Evolutionary conservation across 2,113 vertebrate species (phyloP).

Genomic region (Telmatochromis sp.): DNA sequence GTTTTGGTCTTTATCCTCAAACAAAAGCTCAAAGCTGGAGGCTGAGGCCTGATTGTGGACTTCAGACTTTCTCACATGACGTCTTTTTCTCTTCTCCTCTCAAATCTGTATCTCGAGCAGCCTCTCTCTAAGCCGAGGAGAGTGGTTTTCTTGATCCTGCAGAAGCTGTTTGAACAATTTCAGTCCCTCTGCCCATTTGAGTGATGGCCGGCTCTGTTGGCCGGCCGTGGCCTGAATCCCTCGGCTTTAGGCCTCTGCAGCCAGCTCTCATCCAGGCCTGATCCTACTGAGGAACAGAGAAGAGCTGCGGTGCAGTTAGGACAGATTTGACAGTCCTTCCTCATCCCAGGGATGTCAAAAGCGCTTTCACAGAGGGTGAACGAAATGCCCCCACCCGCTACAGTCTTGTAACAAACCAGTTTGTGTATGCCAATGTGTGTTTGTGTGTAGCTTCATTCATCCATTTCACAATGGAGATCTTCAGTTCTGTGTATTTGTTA

Average conservation of each 20-base stretch:
- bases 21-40: neutral
- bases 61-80: constrained; percentile 16
- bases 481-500: neutral
- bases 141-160: constrained; percentile 46
- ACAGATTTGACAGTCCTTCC: constrained; percentile 44
- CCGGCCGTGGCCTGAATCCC: constrained; percentile 40
- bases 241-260: constrained; percentile 35
- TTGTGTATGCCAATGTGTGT: neutral
- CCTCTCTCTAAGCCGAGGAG: constrained; percentile 19
- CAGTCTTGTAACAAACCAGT: neutral
- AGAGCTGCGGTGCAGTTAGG: constrained; percentile 23
- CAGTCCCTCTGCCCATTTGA: constrained; percentile 12
- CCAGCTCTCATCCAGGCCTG: constrained; percentile 49
- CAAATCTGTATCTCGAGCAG: constrained; percentile 5
- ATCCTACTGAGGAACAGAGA: constrained; percentile 42
- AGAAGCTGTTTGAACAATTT: constrained; percentile 46
- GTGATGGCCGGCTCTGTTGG: constrained; percentile 20
- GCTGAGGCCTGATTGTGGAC: neutral
- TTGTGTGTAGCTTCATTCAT: neutral
- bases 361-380: constrained; percentile 41
- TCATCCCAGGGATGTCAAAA: constrained; percentile 51
- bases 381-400: neutral
- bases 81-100: neutral
- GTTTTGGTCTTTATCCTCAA: constrained; percentile 8
- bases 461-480: neutral